Conservation (phyloP, 2,113 vertebrate species). For the Paradisaea rubra region DNA sequence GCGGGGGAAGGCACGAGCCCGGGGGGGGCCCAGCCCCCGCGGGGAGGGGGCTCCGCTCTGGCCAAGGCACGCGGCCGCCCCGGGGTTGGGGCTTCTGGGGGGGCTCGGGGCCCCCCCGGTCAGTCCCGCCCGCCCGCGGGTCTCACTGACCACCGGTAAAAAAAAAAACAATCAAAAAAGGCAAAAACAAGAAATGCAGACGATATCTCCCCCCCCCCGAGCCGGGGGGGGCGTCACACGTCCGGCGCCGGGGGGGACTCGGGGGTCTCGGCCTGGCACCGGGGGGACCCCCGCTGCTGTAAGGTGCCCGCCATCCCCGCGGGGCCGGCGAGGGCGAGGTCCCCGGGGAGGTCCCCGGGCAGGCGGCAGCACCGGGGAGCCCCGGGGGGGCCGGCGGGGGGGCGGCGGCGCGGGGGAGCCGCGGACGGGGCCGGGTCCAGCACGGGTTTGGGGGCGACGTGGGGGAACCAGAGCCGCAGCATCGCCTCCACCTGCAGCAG, state of each 20-base stretch:
- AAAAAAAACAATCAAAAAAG: background rate
- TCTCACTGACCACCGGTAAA: background rate
- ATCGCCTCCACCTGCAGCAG: constrained; percentile 89
- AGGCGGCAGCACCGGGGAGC: background rate
- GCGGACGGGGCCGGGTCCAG: background rate
- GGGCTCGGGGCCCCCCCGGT: background rate
- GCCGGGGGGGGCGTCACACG: background rate
- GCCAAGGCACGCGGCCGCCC: background rate
- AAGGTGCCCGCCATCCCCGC: background rate
- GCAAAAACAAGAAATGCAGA: background rate
- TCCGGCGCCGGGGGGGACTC: background rate
- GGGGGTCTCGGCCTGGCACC: background rate
- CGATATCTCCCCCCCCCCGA: background rate
- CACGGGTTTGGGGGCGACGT: constrained; percentile 49
- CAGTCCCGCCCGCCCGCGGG: background rate
- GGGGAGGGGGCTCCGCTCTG: background rate
- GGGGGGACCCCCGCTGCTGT: background rate
- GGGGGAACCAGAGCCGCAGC: constrained; percentile 90
- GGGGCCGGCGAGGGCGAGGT: background rate
- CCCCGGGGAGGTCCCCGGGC: background rate
- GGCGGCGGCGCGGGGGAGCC: background rate
- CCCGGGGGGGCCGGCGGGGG: background rate
- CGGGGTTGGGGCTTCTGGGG: background rate
- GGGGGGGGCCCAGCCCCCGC: background rate
- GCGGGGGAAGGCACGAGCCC: background rate